Conservation (phyloP, 1,140 invertebrate species). For the Apis cerana region DNA sequence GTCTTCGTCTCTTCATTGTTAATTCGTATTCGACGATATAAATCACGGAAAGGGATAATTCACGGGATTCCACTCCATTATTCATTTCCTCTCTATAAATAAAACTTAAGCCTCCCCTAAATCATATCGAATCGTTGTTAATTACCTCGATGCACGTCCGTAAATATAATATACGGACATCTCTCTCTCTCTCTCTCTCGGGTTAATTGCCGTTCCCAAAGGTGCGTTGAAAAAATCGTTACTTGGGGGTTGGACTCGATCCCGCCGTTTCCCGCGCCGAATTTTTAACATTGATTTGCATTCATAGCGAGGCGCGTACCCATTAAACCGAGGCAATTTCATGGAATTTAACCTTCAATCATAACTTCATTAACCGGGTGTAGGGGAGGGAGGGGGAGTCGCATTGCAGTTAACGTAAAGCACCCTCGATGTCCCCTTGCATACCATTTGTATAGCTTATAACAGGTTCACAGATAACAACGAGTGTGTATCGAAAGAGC, state of each 20-base stretch:
- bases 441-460: constrained; percentile 77
- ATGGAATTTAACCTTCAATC: constrained; percentile 79
- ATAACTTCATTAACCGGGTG: constrained; percentile 77
- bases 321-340: constrained; percentile 75
- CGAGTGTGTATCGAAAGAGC: constrained; percentile 41
- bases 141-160: not conserved
- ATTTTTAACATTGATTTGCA: constrained; percentile 64
- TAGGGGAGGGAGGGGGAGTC: constrained; percentile 37
- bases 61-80: too few relatives aligned
- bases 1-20: too few relatives aligned
- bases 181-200: not conserved
- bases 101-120: not conserved
- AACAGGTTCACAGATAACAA: constrained; percentile 69
- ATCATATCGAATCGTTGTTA: not conserved
- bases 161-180: not conserved
- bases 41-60: not conserved
- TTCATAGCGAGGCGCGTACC: constrained; percentile 49
- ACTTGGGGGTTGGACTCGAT: constrained; percentile 15
- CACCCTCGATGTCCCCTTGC: constrained; percentile 39
- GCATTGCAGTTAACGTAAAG: constrained; percentile 44
- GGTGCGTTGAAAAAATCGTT: constrained; percentile 37
- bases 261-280: not conserved
- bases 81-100: too few relatives aligned
- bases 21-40: not conserved
- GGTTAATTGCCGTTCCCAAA: constrained; percentile 27